These are phyloP conservation scores for Euleptes europaea DNA, from an alignment of 2,113 vertebrate species.

Conservation along the genomic window DNA sequence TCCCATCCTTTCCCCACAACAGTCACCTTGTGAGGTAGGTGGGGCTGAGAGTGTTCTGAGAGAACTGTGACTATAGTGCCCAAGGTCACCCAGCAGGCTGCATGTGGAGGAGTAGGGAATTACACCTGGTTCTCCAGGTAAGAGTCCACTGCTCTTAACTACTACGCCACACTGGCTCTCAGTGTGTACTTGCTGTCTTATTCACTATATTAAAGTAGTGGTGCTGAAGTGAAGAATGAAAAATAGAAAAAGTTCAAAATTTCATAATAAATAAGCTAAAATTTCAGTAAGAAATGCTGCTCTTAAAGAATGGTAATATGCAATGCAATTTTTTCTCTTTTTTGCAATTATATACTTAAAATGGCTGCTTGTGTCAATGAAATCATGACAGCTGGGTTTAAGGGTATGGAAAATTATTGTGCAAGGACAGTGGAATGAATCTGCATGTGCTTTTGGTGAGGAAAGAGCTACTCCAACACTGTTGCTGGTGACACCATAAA, in stretches of 20 bases:
- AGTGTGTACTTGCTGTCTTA: too few relatives aligned
- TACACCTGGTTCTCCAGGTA: too few relatives aligned
- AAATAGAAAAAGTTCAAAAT: background rate
- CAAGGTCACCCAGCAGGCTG: too few relatives aligned
- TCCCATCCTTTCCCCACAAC: too few relatives aligned
- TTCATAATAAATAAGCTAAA: background rate
- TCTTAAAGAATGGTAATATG: slow-evolving; percentile 1
- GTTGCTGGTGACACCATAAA: slow-evolving; percentile 55
- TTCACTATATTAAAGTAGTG: too few relatives aligned
- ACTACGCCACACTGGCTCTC: too few relatives aligned
- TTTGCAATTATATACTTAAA: slow-evolving; percentile 22
- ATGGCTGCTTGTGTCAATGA: slow-evolving; percentile 28
- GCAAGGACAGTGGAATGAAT: slow-evolving; percentile 36
- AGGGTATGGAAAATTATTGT: slow-evolving; percentile 24
- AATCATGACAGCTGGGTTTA: slow-evolving; percentile 53
- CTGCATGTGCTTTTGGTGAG: slow-evolving; percentile 52
- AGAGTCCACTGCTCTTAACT: too few relatives aligned
- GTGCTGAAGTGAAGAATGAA: slow-evolving; percentile 17
- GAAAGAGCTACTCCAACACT: slow-evolving; percentile 26
- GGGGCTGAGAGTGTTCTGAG: too few relatives aligned
- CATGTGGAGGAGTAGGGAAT: too few relatives aligned
- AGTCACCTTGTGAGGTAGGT: too few relatives aligned
- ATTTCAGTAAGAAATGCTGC: background rate
- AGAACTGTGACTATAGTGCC: too few relatives aligned
- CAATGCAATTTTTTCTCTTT: background rate